Evolutionary conservation across 2,113 vertebrate species (phyloP).

Genomic region (Tonatia bakeri): DNA sequence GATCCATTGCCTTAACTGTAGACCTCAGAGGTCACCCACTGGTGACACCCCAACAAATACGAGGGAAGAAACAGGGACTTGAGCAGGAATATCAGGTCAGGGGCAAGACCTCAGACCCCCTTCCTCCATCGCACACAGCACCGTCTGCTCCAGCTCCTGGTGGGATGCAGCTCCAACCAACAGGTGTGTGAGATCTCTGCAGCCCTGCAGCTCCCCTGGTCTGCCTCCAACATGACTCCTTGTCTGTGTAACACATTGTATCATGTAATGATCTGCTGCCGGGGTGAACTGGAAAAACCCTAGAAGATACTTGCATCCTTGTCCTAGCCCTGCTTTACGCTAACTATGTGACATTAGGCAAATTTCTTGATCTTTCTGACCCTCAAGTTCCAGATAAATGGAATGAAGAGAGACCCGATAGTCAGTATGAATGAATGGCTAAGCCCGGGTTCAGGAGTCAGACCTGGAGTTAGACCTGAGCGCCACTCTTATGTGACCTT

Average conservation of each 20-base stretch:
- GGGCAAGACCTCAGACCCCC: background rate
- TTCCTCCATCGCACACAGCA: background rate
- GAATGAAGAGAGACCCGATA: background rate
- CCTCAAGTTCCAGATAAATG: background rate
- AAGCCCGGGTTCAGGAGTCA: background rate
- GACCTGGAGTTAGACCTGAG: background rate
- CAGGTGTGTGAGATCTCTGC: background rate
- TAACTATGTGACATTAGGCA: background rate
- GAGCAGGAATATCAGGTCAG: background rate
- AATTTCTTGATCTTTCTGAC: background rate
- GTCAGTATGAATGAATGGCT: background rate
- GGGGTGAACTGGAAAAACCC: background rate
- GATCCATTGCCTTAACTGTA: background rate
- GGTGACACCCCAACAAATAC: background rate
- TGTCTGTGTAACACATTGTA: background rate
- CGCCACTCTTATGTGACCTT: background rate
- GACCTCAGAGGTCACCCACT: background rate
- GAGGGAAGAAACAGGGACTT: background rate
- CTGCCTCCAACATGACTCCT: background rate
- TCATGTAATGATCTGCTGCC: background rate
- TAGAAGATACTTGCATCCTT: background rate
- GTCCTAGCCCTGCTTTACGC: background rate
- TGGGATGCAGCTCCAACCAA: background rate
- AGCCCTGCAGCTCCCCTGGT: background rate
- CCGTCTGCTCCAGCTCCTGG: background rate